phyloP scores from a whole-genome alignment of 2,797 vertebrate genomes.

The Denticeps clupeoides region DNA sequence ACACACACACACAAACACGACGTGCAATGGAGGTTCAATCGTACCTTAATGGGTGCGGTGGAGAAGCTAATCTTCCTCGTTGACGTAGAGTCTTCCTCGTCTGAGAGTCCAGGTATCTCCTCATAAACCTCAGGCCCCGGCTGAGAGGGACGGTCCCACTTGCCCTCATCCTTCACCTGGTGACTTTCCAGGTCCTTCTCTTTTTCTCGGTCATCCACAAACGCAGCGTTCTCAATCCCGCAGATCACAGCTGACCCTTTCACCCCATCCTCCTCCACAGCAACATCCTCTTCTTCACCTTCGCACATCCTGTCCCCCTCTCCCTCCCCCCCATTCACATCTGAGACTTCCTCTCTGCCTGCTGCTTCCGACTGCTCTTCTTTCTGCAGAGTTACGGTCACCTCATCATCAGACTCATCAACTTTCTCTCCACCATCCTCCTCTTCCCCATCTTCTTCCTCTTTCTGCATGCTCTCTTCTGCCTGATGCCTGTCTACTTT shows the following conservation, averaged over 20 bases:
- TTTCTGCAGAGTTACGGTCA: conserved; percentile 6
- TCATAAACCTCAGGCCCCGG: conserved; percentile 42
- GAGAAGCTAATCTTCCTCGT: conserved; percentile 72
- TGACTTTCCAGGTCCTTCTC: conserved; percentile 39
- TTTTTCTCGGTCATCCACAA: conserved; percentile 53
- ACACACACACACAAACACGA: too few relatives aligned
- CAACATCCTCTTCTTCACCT: conserved; percentile 4
- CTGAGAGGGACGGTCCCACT: conserved; percentile 22
- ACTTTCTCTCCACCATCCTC: conserved; percentile 2
- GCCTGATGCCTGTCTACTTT: conserved; percentile 20
- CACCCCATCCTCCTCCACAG: conserved; percentile 26
- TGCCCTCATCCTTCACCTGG: conserved; percentile 24
- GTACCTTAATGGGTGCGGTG: conserved; percentile 75
- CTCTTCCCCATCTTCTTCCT: conserved; percentile 14
- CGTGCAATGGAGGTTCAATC: background rate
- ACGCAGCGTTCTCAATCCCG: conserved; percentile 70
- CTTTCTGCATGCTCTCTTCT: conserved; percentile 17
- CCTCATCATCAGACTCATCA: conserved; percentile 9
- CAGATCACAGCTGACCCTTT: conserved; percentile 32
- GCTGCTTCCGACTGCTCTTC: conserved; percentile 15
- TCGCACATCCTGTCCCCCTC: conserved; percentile 8
- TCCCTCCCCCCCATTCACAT: background rate
- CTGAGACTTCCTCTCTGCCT: conserved; percentile 2
- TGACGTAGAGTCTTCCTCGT: conserved; percentile 49
- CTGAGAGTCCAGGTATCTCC: conserved; percentile 64